Base-by-base conservation (phyloP, 2,888 invertebrate genomes). In the Liodrosophila aerea region DNA sequence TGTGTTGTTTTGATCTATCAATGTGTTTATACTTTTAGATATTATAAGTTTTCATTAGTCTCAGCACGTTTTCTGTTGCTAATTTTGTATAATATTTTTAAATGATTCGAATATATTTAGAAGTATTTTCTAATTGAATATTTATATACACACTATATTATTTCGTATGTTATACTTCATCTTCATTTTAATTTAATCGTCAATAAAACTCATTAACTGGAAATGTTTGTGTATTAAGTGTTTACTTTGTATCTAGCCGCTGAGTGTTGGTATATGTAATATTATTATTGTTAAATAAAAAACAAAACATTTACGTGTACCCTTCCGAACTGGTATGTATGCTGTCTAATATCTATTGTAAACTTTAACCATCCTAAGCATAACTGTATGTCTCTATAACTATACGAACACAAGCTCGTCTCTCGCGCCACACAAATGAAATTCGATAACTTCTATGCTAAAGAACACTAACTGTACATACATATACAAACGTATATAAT, bases 281-380 rank as follows among this genome's bases (percentile, higher is more conserved):
- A 49, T 61, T 68, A 64, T 54, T 68, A 73, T 63, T n/a, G n/a
- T 36, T 54, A 69, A 61, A 70, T 65, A 51, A 61, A 73, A 54
- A 22, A 56, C 59, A 76, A 68, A 72, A 67, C 78, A 69, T 83
- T 73, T 82, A 80, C 74, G 74, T 85, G 85, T 85, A 69, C 73
- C 82, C 86, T 83, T 83, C 71, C 75, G 66, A 82, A 74, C 78
- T 86, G 86, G 86, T 87, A 87, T 85, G 86, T 86, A 86, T 87
- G 69, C 64, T 65, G 53, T 68, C 50, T 61, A 58, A 58, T 37
- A 76, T 63, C 64, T 67, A 57, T 58, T 68, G 63, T 72, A 70
- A 41, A 49, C 56, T 45, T 46, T 56, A 36, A 49, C 49, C 51
- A 15, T 41, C n/a, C 46, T 36, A 18, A 27, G n/a, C n/a, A 29